Percentiles rank a stretch among this genome's conserved stretches.
These are phyloP conservation scores for Chlorops oryzae DNA, from an alignment of 1,140 invertebrate genomes.

Conservation along the genomic window DNA sequence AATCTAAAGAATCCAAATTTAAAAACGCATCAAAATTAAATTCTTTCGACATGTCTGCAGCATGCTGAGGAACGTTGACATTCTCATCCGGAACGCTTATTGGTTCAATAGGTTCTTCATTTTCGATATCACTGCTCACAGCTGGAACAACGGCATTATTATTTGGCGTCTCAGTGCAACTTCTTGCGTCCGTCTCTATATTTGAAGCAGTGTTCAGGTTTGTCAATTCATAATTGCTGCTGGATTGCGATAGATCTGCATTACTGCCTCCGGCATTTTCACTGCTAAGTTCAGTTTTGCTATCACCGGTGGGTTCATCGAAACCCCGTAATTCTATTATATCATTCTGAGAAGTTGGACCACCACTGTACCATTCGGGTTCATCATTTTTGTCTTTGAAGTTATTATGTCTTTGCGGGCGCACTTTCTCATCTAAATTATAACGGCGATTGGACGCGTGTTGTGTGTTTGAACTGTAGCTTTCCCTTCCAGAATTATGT, in stretches of 20 bases:
- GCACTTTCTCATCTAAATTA: constrained; percentile 16
- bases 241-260: no score
- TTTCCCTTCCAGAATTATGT: neutral
- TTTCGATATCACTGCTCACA: neutral
- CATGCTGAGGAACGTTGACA: no score
- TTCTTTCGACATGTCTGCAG: no score
- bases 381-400: constrained; percentile 54
- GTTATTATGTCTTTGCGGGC: constrained; percentile 49
- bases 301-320: no score
- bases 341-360: constrained; percentile 82
- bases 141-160: neutral
- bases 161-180: no score
- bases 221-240: no score
- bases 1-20: constrained; percentile 59
- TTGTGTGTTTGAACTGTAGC: neutral
- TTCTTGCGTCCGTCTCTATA: no score
- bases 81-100: constrained; percentile 19
- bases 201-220: no score
- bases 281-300: no score
- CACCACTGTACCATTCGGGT: constrained; percentile 75
- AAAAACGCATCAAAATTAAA: constrained; percentile 70
- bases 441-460: neutral
- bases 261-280: no score
- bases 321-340: constrained; percentile 91
- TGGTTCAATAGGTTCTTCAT: constrained; percentile 9